Percentiles rank a stretch among this genome's conserved stretches.
Evolutionary conservation across 1,140 invertebrate species (phyloP).

Genomic region (Meteorus sp.): DNA sequence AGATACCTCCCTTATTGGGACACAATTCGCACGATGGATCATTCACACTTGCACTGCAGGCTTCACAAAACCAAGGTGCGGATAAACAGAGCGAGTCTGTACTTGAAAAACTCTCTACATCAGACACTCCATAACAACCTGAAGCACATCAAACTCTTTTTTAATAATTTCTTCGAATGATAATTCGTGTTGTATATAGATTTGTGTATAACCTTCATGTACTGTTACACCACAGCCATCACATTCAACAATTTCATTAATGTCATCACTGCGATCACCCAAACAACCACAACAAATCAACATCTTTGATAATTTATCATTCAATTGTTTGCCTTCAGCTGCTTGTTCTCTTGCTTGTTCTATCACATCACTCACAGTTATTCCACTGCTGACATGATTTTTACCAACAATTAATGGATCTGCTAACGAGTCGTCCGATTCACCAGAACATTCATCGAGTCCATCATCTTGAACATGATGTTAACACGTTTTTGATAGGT

Average conservation of each 20-base stretch:
- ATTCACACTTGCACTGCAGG: conserved; percentile 88
- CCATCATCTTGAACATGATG: too few species aligned
- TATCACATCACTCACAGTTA: conserved; percentile 60
- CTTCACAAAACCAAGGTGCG: conserved; percentile 98
- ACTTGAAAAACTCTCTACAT: conserved; percentile 86
- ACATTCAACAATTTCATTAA: conserved; percentile 96
- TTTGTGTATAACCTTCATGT: conserved; percentile 91
- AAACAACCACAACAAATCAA: conserved; percentile 92
- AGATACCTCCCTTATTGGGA: conserved; percentile 84
- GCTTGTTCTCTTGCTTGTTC: conserved; percentile 59
- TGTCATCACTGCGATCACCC: conserved; percentile 87
- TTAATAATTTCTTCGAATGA: too few species aligned
- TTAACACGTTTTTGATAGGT: too few species aligned
- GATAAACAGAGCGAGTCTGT: conserved; percentile 90
- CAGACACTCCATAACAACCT: conserved; percentile 95
- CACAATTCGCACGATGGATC: conserved; percentile 88
- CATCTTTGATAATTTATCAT: conserved; percentile 58
- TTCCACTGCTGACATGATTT: conserved; percentile 55
- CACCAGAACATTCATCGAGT: too few species aligned
- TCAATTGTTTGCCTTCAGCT: conserved; percentile 44
- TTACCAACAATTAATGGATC: conserved; percentile 60
- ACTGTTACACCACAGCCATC: conserved; percentile 94
- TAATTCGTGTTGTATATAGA: too few species aligned
- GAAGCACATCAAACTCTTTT: too few species aligned
- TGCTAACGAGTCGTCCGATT: conserved; percentile 58